A percentile compares a stretch with the other conserved stretches of the same genome.
Evolutionary conservation across 2,113 vertebrate species (phyloP).

Genomic region (Mustela lutreola): DNA sequence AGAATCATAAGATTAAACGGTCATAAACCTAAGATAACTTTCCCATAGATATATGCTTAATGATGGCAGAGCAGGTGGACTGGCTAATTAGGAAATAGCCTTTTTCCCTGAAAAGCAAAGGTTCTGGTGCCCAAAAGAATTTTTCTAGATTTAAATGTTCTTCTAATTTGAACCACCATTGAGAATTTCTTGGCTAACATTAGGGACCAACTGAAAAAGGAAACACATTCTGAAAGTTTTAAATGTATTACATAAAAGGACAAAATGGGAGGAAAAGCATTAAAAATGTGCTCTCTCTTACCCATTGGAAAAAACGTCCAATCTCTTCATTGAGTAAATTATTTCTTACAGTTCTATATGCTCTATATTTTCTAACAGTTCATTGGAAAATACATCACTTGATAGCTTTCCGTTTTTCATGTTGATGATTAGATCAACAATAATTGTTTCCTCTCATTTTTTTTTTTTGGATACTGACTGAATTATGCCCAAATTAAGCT

Average conservation of each 20-base stretch:
- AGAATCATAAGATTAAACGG: conserved; percentile 2
- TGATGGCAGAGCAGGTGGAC: background rate
- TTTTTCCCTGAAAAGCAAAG: background rate
- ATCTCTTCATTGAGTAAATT: background rate
- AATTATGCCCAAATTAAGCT: background rate
- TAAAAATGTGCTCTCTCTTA: background rate
- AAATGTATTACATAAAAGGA: background rate
- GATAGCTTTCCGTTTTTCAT: background rate
- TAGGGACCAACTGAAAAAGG: background rate
- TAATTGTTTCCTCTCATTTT: background rate
- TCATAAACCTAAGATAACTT: background rate
- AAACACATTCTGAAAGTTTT: conserved; percentile 3
- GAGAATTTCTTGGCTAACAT: background rate
- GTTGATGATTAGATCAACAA: background rate
- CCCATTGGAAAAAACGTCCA: background rate
- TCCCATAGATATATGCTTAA: background rate
- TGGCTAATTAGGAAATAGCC: background rate
- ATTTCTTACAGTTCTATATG: background rate
- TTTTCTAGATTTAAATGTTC: conserved; percentile 30
- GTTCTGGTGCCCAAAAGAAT: background rate
- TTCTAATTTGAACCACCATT: background rate
- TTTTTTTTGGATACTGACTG: background rate
- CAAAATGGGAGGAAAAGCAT: background rate
- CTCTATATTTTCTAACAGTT: background rate
- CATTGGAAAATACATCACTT: background rate